A percentile compares a stretch with the other conserved stretches of the same genome.
Conservation (phyloP, 1,140 invertebrate species). For the Octopus bimaculoides region DNA sequence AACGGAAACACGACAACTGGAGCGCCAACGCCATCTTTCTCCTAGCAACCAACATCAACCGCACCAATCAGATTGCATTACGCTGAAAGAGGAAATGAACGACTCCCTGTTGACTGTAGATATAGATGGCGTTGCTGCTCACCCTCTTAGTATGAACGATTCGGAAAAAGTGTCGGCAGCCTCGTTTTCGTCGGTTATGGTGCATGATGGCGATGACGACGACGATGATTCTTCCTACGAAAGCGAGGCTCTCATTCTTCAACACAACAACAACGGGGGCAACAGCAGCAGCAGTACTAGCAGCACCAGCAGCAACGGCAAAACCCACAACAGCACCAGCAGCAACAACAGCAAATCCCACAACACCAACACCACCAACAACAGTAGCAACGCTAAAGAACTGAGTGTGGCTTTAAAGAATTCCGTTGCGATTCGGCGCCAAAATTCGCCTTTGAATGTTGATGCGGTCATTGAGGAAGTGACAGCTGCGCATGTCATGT, state of each 20-base stretch:
- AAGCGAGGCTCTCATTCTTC: neutral
- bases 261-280: neutral
- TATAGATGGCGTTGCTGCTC: neutral
- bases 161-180: slow-evolving; percentile 2
- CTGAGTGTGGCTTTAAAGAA: no score
- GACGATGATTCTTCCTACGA: slow-evolving; percentile 11
- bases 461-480: no score
- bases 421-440: no score
- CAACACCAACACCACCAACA: no score
- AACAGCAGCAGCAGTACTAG: slow-evolving; percentile 27
- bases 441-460: no score
- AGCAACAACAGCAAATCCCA: no score
- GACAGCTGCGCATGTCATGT: no score
- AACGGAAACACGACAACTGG: neutral
- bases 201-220: slow-evolving; percentile 18
- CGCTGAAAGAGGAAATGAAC: neutral
- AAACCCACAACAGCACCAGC: no score
- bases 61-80: slow-evolving; percentile 5
- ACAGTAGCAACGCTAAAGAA: no score
- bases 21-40: neutral
- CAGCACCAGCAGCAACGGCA: no score
- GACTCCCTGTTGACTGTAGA: neutral
- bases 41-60: slow-evolving; percentile 2
- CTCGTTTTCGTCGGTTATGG: neutral
- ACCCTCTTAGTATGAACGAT: neutral